phyloP scores from a whole-genome alignment of 2,888 invertebrate genomes.

The Diadegma fenestrale region DNA sequence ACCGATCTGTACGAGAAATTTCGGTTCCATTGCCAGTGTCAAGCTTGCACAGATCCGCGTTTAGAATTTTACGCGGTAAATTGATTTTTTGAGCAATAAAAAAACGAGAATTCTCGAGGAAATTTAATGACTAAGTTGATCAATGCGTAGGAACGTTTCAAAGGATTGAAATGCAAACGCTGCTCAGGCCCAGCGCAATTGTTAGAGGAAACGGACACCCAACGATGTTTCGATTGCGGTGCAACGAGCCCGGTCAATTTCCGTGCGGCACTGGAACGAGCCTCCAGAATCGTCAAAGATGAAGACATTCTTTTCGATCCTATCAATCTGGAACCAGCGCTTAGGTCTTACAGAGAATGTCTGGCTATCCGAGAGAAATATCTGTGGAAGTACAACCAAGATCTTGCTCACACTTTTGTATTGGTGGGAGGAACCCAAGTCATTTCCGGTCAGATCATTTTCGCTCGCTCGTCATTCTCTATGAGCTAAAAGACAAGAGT shows the following conservation, averaged over 20 bases:
- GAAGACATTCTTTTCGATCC: conserved; percentile 70
- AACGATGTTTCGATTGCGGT: conserved; percentile 80
- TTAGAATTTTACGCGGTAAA: conserved; percentile 78
- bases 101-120: not conserved
- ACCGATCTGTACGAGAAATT: conserved; percentile 89
- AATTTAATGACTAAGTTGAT: not conserved
- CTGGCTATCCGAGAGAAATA: conserved; percentile 84
- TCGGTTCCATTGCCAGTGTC: conserved; percentile 92
- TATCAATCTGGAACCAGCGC: conserved; percentile 81
- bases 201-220: conserved; percentile 72
- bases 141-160: conserved; percentile 82
- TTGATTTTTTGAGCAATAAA: not conserved
- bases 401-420: conserved; percentile 85
- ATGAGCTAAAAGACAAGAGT: not conserved
- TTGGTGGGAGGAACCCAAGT: conserved; percentile 86
- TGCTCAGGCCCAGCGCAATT: conserved; percentile 81
- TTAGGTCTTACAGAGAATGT: conserved; percentile 84
- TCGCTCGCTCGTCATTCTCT: not conserved
- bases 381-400: conserved; percentile 86
- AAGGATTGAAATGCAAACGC: conserved; percentile 83
- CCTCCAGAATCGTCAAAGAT: conserved; percentile 77
- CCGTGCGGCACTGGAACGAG: conserved; percentile 79
- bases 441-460: conserved; percentile 83
- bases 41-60: conserved; percentile 87
- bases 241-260: conserved; percentile 71